Percentiles rank a stretch among this genome's conserved stretches.
These are phyloP conservation scores for Saccostrea cuccullata DNA, from an alignment of 1,140 invertebrate species.

Conservation along the genomic window DNA sequence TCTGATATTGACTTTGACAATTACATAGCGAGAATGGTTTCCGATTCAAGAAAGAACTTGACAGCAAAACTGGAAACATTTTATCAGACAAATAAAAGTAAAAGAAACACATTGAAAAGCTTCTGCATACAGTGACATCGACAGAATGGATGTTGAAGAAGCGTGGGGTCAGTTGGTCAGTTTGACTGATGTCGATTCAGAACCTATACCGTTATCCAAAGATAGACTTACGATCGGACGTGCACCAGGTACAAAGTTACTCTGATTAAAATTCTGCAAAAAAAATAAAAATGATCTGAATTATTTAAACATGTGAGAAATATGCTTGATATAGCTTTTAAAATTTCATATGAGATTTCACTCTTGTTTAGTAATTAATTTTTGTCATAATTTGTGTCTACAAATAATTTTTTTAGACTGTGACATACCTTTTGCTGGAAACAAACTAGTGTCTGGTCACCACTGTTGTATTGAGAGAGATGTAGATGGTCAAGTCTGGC, in stretches of 20 bases:
- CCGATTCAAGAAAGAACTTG: not conserved
- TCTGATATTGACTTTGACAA: not conserved
- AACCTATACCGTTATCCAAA: constrained; percentile 60
- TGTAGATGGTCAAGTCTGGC: constrained; percentile 64
- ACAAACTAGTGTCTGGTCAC: constrained; percentile 72
- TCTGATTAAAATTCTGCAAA: too few species aligned
- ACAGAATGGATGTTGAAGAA: constrained; percentile 29
- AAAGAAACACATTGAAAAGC: not conserved
- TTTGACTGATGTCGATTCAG: constrained; percentile 66
- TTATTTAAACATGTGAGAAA: too few species aligned
- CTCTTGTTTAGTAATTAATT: too few species aligned
- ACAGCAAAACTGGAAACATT: not conserved
- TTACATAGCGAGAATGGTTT: not conserved
- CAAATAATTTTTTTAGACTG: not conserved
- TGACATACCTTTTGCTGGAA: constrained; percentile 57
- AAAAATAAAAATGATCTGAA: too few species aligned
- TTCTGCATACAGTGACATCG: not conserved
- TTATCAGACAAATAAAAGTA: not conserved
- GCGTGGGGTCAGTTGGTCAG: constrained; percentile 72
- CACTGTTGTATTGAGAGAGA: constrained; percentile 73
- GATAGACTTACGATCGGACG: constrained; percentile 69
- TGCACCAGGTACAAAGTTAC: constrained; percentile 58
- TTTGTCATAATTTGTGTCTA: not conserved
- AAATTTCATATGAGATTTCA: too few species aligned
- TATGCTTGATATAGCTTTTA: too few species aligned